Evolutionary conservation across 2,113 vertebrate genomes (phyloP).

Genomic region (Nesoenas mayeri): DNA sequence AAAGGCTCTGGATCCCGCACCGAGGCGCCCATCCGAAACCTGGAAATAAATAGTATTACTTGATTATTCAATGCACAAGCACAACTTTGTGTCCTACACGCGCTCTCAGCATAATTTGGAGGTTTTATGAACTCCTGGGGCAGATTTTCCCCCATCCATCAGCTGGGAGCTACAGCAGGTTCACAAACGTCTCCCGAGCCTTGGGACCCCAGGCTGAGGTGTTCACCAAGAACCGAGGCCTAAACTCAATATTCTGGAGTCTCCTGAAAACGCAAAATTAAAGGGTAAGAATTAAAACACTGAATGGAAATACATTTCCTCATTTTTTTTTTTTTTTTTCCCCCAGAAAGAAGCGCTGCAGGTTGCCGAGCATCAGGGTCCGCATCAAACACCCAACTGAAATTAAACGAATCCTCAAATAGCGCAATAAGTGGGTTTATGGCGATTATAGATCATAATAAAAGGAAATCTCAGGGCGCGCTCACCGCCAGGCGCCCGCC

Average conservation of each 20-base stretch:
- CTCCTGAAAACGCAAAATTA: neutral
- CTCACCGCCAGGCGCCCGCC: no score
- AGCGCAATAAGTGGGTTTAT: accelerated
- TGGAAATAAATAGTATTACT: neutral
- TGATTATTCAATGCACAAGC: neutral
- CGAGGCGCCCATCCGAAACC: neutral
- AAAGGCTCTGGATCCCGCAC: neutral
- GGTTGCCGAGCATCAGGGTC: neutral
- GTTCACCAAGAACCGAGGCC: no score
- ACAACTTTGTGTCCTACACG: accelerated
- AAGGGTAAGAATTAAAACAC: neutral
- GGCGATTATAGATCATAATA: no score
- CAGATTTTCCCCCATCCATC: neutral
- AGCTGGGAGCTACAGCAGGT: no score
- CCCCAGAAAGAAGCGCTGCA: neutral
- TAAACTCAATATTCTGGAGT: neutral
- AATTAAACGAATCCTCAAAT: neutral
- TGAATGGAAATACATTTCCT: neutral
- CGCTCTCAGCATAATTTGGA: accelerated
- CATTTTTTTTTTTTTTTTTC: no score
- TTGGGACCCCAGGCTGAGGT: neutral
- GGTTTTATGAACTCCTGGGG: neutral
- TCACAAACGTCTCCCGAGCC: no score
- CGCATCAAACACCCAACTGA: neutral
- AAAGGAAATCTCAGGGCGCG: no score